phyloP scores from a whole-genome alignment of 2,797 vertebrate genomes.

The Rhodeus uyekii region DNA sequence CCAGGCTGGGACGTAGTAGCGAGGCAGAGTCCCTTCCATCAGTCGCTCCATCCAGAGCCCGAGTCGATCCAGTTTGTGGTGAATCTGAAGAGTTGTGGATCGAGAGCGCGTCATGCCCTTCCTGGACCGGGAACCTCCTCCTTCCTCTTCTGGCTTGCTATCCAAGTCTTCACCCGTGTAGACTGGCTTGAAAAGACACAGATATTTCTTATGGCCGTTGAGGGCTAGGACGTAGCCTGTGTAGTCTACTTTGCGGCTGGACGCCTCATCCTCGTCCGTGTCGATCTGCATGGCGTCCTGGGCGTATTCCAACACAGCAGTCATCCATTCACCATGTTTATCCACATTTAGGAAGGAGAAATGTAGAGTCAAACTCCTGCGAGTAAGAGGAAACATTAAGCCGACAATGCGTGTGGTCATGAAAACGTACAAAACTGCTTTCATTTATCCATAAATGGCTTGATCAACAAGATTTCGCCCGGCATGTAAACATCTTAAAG shows the following conservation, averaged over 20 bases:
- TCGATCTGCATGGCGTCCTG: conserved; percentile 88
- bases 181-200: conserved; percentile 93
- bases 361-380: conserved; percentile 90
- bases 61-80: conserved; percentile 91
- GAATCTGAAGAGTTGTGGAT: conserved; percentile 80
- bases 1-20: conserved; percentile 94
- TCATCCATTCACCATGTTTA: conserved; percentile 94
- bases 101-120: conserved; percentile 70
- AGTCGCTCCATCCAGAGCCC: conserved; percentile 97
- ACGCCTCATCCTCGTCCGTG: conserved; percentile 84
- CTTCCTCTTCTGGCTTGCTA: conserved; percentile 77
- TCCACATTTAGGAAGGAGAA: conserved; percentile 98
- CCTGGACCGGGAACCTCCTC: conserved; percentile 69
- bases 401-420: background rate
- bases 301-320: conserved; percentile 85
- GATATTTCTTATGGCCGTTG: conserved; percentile 96
- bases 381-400: background rate
- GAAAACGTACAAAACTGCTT: background rate
- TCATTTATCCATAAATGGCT: background rate
- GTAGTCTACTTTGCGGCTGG: conserved; percentile 82
- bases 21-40: conserved; percentile 92
- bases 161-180: conserved; percentile 78
- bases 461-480: background rate
- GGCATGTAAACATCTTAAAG: background rate
- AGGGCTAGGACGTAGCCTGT: conserved; percentile 93